phyloP scores from a whole-genome alignment of 2,113 vertebrate genomes.

The Sclerurus mexicanus region DNA sequence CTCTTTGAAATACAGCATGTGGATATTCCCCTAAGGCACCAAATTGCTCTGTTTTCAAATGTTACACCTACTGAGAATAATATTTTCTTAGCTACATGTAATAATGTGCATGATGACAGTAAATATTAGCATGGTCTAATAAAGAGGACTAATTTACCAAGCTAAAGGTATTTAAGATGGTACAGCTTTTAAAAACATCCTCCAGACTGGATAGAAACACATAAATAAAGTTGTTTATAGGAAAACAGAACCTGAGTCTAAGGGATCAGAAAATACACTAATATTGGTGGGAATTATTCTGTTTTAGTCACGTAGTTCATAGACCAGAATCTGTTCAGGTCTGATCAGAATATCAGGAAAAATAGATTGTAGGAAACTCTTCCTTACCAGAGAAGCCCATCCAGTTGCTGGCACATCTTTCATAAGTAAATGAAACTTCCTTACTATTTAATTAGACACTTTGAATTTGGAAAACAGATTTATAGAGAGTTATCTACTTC shows the following conservation, averaged over 20 bases:
- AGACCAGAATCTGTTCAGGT: too few relatives aligned
- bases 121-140: background rate
- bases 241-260: background rate
- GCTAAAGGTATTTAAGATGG: background rate
- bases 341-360: too few relatives aligned
- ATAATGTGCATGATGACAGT: background rate
- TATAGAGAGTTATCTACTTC: background rate
- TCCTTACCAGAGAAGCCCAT: too few relatives aligned
- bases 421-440: background rate
- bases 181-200: background rate
- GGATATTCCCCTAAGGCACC: background rate
- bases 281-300: too few relatives aligned
- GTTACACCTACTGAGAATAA: background rate
- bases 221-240: background rate
- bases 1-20: background rate
- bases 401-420: background rate
- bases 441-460: background rate
- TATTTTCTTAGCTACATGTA: background rate
- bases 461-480: background rate
- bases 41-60: background rate
- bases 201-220: background rate
- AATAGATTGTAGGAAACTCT: too few relatives aligned
- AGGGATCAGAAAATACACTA: background rate
- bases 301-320: too few relatives aligned
- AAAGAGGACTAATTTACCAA: background rate